Conservation (phyloP, 2,113 vertebrate genomes). For the Daboia siamensis region DNA sequence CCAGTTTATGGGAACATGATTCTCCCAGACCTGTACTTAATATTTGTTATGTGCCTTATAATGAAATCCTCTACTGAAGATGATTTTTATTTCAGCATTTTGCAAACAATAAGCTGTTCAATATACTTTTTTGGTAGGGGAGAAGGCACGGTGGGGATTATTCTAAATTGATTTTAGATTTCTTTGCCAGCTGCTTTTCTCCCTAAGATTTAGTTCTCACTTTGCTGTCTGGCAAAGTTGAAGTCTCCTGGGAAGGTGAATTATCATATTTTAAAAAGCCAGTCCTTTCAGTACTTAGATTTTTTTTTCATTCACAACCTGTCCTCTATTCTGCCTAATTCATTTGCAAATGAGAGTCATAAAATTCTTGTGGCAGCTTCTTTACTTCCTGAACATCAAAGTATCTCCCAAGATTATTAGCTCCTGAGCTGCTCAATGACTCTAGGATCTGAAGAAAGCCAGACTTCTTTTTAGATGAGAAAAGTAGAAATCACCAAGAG, state of each 20-base stretch:
- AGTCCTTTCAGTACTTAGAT: neutral
- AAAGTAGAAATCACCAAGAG: neutral
- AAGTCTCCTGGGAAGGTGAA: neutral
- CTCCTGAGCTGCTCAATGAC: neutral
- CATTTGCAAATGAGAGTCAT: neutral
- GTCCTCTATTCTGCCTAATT: neutral
- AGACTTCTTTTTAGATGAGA: neutral
- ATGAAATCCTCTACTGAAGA: neutral
- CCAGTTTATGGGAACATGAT: neutral
- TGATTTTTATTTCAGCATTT: neutral
- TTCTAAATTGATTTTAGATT: neutral
- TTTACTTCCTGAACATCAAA: neutral
- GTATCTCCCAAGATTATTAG: neutral
- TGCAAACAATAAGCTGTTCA: neutral
- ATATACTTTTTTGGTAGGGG: neutral
- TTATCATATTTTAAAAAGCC: neutral
- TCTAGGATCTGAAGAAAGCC: neutral
- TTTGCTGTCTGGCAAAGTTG: neutral
- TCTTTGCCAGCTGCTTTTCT: neutral
- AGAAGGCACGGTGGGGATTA: neutral
- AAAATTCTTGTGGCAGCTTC: neutral
- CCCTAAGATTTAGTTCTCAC: neutral
- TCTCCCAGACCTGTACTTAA: neutral
- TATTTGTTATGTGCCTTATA: neutral
- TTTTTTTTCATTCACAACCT: neutral